Conservation (phyloP, 2,797 vertebrate species). For the Enteromius fasciolatus region DNA sequence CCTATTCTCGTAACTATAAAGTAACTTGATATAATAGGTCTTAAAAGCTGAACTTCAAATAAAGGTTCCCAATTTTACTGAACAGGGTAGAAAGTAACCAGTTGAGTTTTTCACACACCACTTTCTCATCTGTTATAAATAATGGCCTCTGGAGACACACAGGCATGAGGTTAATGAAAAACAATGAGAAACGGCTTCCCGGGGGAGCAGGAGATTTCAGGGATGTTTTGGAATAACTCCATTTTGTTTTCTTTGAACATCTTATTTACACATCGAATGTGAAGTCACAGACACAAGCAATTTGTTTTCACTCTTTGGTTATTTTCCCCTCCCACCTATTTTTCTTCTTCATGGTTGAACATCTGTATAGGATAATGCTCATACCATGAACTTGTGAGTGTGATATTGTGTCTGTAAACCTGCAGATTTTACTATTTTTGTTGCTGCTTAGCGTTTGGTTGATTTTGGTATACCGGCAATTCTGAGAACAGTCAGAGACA, state of each 20-base stretch:
- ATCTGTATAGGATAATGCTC: constrained; percentile 67
- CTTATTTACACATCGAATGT: constrained; percentile 69
- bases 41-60: background rate
- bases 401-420: background rate
- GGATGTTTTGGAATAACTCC: constrained; percentile 55
- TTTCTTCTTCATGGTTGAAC: constrained; percentile 68
- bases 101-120: constrained; percentile 53
- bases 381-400: constrained; percentile 54
- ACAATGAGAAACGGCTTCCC: constrained; percentile 45
- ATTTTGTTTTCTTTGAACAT: constrained; percentile 66
- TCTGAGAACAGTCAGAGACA: background rate
- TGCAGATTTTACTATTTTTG: background rate
- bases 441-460: background rate
- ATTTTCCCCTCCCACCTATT: constrained; percentile 53
- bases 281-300: constrained; percentile 64
- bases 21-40: background rate
- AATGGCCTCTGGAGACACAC: constrained; percentile 51
- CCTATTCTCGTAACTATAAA: background rate
- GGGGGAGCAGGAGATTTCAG: constrained; percentile 50
- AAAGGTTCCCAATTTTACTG: background rate
- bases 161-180: constrained; percentile 60
- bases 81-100: constrained; percentile 6
- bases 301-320: constrained; percentile 63
- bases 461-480: background rate
- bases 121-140: constrained; percentile 61